Percentiles rank a stretch among this genome's conserved stretches.
Evolutionary conservation across 2,797 vertebrate species (phyloP).

Genomic region (Halcyon leucocephala): DNA sequence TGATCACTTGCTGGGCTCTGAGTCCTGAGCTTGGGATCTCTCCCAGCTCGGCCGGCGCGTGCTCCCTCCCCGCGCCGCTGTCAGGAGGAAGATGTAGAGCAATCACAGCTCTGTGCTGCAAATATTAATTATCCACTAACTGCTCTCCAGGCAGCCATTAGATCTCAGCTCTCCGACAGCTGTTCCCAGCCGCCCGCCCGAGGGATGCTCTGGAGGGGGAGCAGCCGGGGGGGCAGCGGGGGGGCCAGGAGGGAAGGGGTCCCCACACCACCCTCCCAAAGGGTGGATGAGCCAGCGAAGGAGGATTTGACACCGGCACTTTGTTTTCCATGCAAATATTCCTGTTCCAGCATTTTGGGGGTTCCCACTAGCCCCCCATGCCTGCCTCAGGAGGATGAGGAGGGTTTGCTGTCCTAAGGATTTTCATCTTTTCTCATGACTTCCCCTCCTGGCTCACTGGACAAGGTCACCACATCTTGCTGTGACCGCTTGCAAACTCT

Average conservation of each 20-base stretch:
- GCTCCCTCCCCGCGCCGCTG: neutral
- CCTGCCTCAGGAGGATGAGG: neutral
- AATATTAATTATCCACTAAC: conserved; percentile 85
- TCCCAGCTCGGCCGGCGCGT: rapidly evolving
- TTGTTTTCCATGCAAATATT: neutral
- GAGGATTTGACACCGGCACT: rapidly evolving
- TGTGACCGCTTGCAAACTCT: rapidly evolving
- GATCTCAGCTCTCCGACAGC: conserved; percentile 72
- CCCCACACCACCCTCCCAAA: rapidly evolving
- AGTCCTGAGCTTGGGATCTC: neutral
- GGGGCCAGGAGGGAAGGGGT: rapidly evolving
- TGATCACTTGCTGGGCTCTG: rapidly evolving
- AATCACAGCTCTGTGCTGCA: conserved; percentile 76
- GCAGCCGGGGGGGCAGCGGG: rapidly evolving
- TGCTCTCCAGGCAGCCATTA: conserved; percentile 81
- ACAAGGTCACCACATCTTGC: rapidly evolving
- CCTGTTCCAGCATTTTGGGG: rapidly evolving
- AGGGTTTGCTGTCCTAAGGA: neutral
- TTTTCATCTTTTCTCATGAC: neutral
- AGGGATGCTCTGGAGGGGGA: neutral
- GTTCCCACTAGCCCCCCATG: rapidly evolving
- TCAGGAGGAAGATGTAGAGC: conserved; percentile 70
- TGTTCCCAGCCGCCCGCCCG: conserved; percentile 64
- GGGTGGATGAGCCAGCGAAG: rapidly evolving
- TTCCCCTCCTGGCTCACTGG: neutral